These are phyloP conservation scores for Xiphophorus maculatus DNA, from an alignment of 2,113 vertebrate species.

Conservation along the genomic window DNA sequence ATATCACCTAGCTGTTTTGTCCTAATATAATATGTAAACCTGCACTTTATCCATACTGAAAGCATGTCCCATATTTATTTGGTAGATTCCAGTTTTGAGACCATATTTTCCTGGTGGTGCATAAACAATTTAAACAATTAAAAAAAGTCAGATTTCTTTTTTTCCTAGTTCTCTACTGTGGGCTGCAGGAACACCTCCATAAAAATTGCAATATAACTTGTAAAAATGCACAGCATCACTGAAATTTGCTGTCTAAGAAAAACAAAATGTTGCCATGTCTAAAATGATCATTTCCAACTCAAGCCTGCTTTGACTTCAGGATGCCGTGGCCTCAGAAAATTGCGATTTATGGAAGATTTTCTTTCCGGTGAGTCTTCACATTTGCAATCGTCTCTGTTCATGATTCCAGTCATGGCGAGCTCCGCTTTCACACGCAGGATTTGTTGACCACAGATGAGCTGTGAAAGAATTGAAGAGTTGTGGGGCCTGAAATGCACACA, in stretches of 20 bases:
- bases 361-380: background rate
- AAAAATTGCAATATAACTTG: background rate
- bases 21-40: too few species aligned
- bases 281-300: background rate
- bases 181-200: too few species aligned
- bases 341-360: background rate
- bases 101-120: too few species aligned
- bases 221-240: background rate
- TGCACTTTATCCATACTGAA: too few species aligned
- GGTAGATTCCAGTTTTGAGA: too few species aligned
- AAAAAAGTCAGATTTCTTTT: too few species aligned
- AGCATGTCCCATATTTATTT: too few species aligned
- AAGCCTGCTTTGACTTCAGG: background rate
- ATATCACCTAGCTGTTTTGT: too few species aligned
- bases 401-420: background rate
- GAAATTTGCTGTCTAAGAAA: background rate
- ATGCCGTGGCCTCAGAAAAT: background rate
- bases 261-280: background rate
- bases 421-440: slow-evolving; percentile 20
- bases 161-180: background rate
- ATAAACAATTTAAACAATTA: too few species aligned
- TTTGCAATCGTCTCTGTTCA: background rate
- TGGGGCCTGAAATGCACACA: slow-evolving; percentile 38
- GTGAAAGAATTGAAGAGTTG: slow-evolving; percentile 19
- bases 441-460: slow-evolving; percentile 11